A percentile compares a stretch with the other conserved stretches of the same genome.
phyloP scores from a whole-genome alignment of 2,888 invertebrate genomes.

The Ceriagrion tenellum region DNA sequence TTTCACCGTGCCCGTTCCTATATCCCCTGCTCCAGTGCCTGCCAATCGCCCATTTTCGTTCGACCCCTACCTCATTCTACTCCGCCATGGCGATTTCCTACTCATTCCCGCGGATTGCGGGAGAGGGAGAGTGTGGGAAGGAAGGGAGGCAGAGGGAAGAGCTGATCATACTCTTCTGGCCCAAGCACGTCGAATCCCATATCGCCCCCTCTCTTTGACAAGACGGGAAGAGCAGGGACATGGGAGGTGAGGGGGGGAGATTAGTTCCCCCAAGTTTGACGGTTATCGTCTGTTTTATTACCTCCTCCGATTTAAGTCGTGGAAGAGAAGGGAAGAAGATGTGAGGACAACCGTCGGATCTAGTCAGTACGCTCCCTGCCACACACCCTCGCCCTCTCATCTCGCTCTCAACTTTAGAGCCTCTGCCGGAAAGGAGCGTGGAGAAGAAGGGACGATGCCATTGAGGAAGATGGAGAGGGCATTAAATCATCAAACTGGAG shows the following conservation, averaged over 20 bases:
- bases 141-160: background rate
- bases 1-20: background rate
- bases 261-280: background rate
- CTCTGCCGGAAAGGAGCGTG: background rate
- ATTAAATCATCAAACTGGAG: too few relatives aligned
- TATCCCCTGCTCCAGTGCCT: background rate
- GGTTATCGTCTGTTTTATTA: constrained; percentile 24
- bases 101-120: background rate
- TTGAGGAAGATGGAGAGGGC: too few relatives aligned
- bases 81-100: background rate
- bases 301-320: background rate
- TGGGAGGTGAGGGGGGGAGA: background rate
- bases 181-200: background rate
- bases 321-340: background rate
- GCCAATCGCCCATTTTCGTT: background rate
- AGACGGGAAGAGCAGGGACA: background rate
- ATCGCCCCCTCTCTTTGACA: background rate
- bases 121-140: background rate
- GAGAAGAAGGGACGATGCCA: background rate
- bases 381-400: background rate
- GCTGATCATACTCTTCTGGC: background rate
- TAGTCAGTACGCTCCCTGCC: background rate
- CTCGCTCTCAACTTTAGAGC: background rate
- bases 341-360: background rate
- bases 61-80: background rate